Conservation (phyloP, 2,888 invertebrate genomes). For the Corythucha ciliata region DNA sequence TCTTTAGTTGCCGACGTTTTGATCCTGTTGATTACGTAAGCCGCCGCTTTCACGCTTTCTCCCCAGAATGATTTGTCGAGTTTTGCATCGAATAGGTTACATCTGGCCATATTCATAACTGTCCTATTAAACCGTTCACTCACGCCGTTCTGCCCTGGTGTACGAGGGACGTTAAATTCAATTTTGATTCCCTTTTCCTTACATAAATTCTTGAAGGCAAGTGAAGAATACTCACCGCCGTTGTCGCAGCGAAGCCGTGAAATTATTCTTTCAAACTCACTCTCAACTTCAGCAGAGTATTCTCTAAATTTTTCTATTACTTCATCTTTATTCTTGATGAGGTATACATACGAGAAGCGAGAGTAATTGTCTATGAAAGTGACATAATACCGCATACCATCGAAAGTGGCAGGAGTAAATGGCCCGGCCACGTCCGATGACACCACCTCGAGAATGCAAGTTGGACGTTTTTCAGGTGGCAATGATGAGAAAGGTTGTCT, state of each 20-base stretch:
- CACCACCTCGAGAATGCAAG: neutral
- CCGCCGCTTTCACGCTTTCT: neutral
- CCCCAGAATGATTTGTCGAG: neutral
- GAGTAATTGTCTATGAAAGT: slow-evolving; percentile 8
- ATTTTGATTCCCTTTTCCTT: slow-evolving; percentile 1
- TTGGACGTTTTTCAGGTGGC: neutral
- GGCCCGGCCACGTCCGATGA: neutral
- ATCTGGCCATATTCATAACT: neutral
- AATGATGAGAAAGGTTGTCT: neutral
- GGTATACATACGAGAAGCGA: neutral
- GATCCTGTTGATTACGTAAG: neutral
- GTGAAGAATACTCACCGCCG: slow-evolving; percentile 4
- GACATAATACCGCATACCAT: slow-evolving; percentile 11
- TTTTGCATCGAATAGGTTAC: neutral
- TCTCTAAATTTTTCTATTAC: neutral
- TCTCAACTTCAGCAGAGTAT: neutral
- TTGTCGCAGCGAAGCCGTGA: neutral
- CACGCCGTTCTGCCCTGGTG: slow-evolving; percentile 13
- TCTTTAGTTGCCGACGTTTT: neutral
- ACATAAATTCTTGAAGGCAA: neutral
- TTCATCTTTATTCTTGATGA: slow-evolving; percentile 3
- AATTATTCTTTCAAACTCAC: neutral
- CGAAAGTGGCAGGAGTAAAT: neutral
- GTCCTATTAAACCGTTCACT: slow-evolving; percentile 9
- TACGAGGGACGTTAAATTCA: slow-evolving; percentile 1